Percentiles rank a stretch among this genome's conserved stretches.
Conservation (phyloP, 2,888 invertebrate species). For the Drosophila limbata region DNA sequence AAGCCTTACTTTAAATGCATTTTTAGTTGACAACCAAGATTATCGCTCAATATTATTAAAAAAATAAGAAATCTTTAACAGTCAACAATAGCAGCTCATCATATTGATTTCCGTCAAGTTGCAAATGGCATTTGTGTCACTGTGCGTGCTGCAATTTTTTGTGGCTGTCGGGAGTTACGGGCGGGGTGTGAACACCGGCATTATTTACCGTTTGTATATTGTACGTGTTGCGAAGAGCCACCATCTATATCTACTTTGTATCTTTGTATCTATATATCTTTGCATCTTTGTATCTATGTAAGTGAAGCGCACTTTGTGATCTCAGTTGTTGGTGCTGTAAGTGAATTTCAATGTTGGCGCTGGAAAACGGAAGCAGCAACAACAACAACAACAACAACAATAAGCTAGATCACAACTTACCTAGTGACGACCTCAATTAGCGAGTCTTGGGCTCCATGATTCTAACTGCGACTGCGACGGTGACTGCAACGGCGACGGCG, state of each 20-base stretch:
- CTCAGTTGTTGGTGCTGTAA: conserved; percentile 41
- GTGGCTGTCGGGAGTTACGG: conserved; percentile 40
- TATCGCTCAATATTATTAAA: no score
- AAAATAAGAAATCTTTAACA: no score
- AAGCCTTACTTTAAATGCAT: background rate
- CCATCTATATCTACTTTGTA: conserved; percentile 9
- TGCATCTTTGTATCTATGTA: conserved; percentile 7
- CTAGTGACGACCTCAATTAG: conserved; percentile 76
- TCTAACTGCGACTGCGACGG: conserved; percentile 56
- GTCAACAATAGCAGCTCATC: no score
- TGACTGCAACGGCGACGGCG: conserved; percentile 8
- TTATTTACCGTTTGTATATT: conserved; percentile 73
- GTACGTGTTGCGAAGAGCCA: conserved; percentile 16
- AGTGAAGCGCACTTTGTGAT: conserved; percentile 18
- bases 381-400: conserved; percentile 17
- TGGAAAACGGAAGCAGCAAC: conserved; percentile 61
- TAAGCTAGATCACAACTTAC: conserved; percentile 66
- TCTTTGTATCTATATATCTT: conserved; percentile 15
- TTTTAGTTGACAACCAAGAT: background rate
- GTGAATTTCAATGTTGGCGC: conserved; percentile 63
- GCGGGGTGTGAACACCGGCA: conserved; percentile 56
- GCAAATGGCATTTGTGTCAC: conserved; percentile 21
- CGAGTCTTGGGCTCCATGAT: conserved; percentile 68
- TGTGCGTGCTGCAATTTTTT: conserved; percentile 48
- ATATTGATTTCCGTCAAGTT: background rate